These are phyloP conservation scores for Zaprionus vittiger DNA, from an alignment of 1,140 invertebrate species.

Conservation along the genomic window DNA sequence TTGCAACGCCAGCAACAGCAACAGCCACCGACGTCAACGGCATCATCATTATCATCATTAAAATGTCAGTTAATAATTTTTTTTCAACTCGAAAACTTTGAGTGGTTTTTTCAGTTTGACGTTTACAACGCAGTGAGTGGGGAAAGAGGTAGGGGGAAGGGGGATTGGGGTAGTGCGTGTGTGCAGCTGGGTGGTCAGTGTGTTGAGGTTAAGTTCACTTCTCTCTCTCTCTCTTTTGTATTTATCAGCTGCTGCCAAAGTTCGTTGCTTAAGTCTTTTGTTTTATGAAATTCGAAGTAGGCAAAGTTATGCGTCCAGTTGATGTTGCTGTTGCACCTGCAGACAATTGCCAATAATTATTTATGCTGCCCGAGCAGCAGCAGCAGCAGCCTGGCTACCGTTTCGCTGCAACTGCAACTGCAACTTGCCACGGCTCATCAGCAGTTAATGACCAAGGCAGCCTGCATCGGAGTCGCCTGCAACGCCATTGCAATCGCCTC, in stretches of 20 bases:
- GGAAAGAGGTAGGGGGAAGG: constrained; percentile 19
- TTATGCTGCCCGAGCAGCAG: constrained; percentile 66
- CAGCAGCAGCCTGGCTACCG: constrained; percentile 62
- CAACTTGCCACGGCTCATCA: constrained; percentile 48
- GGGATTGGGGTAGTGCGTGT: constrained; percentile 10
- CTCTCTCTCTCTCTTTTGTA: not conserved
- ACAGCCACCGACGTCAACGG: constrained; percentile 69
- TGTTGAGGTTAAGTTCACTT: not conserved
- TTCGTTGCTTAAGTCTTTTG: constrained; percentile 79
- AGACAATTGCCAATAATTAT: constrained; percentile 82
- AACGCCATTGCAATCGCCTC: constrained; percentile 62
- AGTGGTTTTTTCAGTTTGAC: constrained; percentile 68
- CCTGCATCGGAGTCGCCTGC: not conserved
- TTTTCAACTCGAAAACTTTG: constrained; percentile 52
- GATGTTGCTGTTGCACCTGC: constrained; percentile 69
- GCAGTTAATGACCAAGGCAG: constrained; percentile 53
- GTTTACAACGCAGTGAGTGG: constrained; percentile 49
- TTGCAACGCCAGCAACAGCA: constrained; percentile 52
- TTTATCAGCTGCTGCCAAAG: constrained; percentile 29
- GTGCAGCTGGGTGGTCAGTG: constrained; percentile 40
- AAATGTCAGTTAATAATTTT: constrained; percentile 82
- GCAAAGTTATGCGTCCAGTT: constrained; percentile 22
- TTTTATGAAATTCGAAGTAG: constrained; percentile 71
- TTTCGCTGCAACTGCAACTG: constrained; percentile 34
- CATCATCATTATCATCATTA: constrained; percentile 82